Percentiles rank a stretch among this genome's conserved stretches.
phyloP scores from a whole-genome alignment of 1,140 invertebrate genomes.

The Aleiodes sp. region DNA sequence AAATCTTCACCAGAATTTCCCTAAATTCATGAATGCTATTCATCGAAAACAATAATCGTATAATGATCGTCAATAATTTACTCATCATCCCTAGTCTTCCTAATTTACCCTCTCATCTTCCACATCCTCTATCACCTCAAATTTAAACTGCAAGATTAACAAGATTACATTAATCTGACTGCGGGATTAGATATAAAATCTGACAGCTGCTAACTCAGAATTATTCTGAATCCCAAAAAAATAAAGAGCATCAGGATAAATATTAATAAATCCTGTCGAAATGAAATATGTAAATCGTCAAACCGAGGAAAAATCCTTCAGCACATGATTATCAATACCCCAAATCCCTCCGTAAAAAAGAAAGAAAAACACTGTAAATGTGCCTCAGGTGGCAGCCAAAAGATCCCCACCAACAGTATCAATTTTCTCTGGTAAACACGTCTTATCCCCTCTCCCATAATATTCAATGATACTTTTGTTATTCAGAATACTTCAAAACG shows the following conservation, averaged over 20 bases:
- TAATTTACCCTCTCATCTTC: not conserved
- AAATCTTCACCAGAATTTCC: too few species aligned
- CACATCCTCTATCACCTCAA: not conserved
- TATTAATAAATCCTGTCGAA: too few species aligned
- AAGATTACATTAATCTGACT: slow-evolving; percentile 7
- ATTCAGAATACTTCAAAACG: not conserved
- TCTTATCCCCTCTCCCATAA: not conserved
- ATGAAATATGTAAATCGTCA: not conserved
- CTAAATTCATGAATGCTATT: too few species aligned
- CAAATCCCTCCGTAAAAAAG: not conserved
- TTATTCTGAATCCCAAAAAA: not conserved
- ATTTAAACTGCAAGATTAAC: not conserved
- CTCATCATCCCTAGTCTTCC: not conserved
- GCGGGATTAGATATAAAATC: not conserved
- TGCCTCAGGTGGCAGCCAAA: not conserved
- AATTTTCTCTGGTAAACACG: slow-evolving; percentile 8
- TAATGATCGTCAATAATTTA: not conserved
- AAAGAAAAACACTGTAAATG: not conserved
- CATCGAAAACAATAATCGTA: not conserved
- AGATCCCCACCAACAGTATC: slow-evolving; percentile 2
- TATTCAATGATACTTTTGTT: slow-evolving; percentile 6
- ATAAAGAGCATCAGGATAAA: too few species aligned
- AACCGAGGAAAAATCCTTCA: not conserved
- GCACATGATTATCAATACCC: not conserved
- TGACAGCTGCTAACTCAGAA: not conserved